These are phyloP conservation scores for Sphaeramia orbicularis DNA, from an alignment of 2,797 vertebrate genomes.

Conservation along the genomic window DNA sequence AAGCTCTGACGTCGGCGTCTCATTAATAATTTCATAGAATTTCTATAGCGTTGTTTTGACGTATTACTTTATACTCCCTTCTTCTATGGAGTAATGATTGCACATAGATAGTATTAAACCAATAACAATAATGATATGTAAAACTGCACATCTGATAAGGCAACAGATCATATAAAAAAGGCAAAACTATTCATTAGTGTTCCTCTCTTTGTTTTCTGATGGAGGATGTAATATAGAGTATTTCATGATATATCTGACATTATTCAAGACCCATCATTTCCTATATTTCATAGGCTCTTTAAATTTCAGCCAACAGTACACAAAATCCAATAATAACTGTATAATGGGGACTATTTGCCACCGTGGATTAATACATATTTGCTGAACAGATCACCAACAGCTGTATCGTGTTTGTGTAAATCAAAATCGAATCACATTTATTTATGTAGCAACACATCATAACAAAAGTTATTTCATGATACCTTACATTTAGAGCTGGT, in stretches of 20 bases:
- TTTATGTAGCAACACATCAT: no score
- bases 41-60: conserved; percentile 27
- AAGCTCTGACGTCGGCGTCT: not conserved
- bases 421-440: no score
- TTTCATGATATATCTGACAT: not conserved
- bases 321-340: not conserved
- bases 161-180: no score
- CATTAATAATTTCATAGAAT: conserved; percentile 21
- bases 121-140: not conserved
- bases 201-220: no score
- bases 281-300: no score
- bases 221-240: no score
- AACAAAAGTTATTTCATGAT: no score
- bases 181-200: no score
- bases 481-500: no score
- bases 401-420: no score
- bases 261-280: not conserved
- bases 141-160: not conserved
- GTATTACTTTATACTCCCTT: not conserved
- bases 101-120: not conserved
- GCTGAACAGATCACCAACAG: no score
- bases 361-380: not conserved
- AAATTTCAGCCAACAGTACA: not conserved
- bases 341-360: not conserved
- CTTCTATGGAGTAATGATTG: not conserved